These are phyloP conservation scores for Paradoxurus hermaphroditus DNA, from an alignment of 2,113 vertebrate species.

Conservation along the genomic window DNA sequence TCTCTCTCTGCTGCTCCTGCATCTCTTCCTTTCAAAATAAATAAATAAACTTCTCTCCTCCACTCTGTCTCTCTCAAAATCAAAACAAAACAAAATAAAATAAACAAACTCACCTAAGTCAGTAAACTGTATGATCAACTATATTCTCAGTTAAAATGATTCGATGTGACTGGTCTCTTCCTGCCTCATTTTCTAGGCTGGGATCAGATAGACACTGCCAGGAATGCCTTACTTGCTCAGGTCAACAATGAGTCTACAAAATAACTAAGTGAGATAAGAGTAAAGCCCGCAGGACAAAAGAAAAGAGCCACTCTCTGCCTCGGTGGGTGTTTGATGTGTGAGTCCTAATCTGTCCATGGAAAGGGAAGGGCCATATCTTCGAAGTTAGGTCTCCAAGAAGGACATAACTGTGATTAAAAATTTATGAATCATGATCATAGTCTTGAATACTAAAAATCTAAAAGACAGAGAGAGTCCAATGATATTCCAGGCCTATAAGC, in stretches of 20 bases:
- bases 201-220: background rate
- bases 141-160: background rate
- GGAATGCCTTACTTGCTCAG: background rate
- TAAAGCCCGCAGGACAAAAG: background rate
- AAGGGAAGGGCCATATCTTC: background rate
- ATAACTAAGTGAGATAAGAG: background rate
- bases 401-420: background rate
- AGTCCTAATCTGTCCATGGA: background rate
- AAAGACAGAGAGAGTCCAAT: background rate
- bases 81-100: too few species aligned
- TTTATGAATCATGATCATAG: background rate
- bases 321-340: fast-evolving
- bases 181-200: background rate
- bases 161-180: background rate
- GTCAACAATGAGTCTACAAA: background rate
- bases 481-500: background rate
- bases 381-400: background rate
- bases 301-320: background rate
- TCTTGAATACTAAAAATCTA: background rate
- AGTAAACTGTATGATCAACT: background rate
- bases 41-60: too few species aligned
- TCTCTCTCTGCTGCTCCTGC: too few species aligned
- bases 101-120: background rate
- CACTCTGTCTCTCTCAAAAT: too few species aligned
- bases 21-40: too few species aligned